Conservation (phyloP, 2,797 vertebrate species). For the Falco columbarius region DNA sequence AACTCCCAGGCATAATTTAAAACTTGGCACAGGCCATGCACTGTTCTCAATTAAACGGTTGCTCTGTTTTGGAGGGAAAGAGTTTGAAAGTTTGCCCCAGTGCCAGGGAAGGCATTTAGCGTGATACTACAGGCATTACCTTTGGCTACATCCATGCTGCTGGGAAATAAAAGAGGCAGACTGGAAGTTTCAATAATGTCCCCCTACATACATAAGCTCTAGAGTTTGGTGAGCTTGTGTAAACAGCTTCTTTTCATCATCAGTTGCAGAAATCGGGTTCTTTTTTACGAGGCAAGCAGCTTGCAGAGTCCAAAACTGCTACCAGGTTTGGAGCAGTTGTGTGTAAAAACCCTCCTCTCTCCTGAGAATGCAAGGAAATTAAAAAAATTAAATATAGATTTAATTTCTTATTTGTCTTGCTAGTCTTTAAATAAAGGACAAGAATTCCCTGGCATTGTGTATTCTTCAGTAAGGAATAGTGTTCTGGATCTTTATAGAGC, state of each 20-base stretch:
- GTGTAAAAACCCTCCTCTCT: not conserved
- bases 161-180: not conserved
- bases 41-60: not conserved
- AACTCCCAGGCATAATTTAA: constrained; percentile 32
- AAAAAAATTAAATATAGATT: not conserved
- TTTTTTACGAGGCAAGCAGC: not conserved
- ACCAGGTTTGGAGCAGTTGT: not conserved
- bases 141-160: not conserved
- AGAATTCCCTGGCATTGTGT: not conserved
- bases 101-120: not conserved
- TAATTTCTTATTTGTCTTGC: not conserved
- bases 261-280: not conserved
- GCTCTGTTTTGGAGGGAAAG: not conserved
- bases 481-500: not conserved
- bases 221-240: not conserved
- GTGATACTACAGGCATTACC: not conserved
- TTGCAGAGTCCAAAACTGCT: not conserved
- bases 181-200: not conserved
- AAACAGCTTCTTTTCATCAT: not conserved
- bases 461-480: not conserved
- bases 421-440: not conserved
- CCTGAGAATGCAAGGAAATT: not conserved
- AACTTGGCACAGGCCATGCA: not conserved
- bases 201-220: not conserved
- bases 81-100: not conserved